phyloP scores from a whole-genome alignment of 2,888 invertebrate species.

The Barypeithes pellucidus region DNA sequence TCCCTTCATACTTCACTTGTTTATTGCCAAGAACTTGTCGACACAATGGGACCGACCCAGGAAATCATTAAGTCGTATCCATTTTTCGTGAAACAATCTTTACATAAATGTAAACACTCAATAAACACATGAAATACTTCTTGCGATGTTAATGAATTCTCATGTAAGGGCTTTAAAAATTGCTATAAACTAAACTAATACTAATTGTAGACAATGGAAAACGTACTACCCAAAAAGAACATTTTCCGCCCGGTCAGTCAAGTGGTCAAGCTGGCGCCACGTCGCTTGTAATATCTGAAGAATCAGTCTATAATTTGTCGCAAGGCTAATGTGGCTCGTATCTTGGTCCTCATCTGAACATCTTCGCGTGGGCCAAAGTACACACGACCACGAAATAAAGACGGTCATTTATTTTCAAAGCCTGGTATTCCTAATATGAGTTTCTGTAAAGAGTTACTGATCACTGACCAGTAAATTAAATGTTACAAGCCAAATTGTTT shows the following conservation, averaged over 20 bases:
- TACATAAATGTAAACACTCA: too few species aligned
- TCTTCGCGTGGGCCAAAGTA: slow-evolving; percentile 58
- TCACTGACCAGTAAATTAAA: neutral
- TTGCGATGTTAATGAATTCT: too few species aligned
- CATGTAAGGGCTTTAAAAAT: too few species aligned
- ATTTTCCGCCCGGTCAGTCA: slow-evolving; percentile 28
- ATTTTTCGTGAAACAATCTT: too few species aligned
- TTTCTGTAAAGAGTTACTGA: neutral
- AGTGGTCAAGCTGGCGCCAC: slow-evolving; percentile 61
- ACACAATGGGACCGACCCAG: too few species aligned
- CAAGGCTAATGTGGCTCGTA: slow-evolving; percentile 61
- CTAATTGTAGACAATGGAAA: too few species aligned
- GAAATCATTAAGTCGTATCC: too few species aligned
- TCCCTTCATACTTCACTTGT: too few species aligned
- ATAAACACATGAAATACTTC: too few species aligned
- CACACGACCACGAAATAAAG: slow-evolving; percentile 27
- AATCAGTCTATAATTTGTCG: slow-evolving; percentile 63
- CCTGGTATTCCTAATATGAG: neutral
- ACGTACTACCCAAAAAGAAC: neutral
- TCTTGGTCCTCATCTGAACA: slow-evolving; percentile 57
- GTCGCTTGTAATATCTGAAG: slow-evolving; percentile 59
- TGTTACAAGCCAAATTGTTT: neutral
- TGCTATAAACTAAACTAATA: too few species aligned
- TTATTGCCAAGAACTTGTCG: too few species aligned
- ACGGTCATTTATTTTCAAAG: slow-evolving; percentile 37